Conservation (phyloP, 2,113 vertebrate genomes). For the Nipponia nippon region DNA sequence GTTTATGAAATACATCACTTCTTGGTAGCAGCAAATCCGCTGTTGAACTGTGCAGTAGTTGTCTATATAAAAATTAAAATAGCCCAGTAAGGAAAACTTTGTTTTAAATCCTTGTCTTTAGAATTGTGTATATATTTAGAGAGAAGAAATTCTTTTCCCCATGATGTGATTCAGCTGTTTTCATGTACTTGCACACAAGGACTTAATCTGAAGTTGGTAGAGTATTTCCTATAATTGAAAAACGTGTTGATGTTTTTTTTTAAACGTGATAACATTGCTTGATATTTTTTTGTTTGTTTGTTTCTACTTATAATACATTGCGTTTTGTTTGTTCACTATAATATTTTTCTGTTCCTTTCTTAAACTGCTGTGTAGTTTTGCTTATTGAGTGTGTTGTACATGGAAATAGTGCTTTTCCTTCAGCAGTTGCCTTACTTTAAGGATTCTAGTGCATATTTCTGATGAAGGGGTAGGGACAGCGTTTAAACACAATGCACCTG, state of each 20-base stretch:
- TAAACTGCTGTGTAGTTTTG: background rate
- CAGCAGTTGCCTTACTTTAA: background rate
- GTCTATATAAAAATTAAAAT: background rate
- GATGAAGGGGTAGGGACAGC: background rate
- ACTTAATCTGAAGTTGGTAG: background rate
- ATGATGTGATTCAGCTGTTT: background rate
- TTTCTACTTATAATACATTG: background rate
- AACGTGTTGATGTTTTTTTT: background rate
- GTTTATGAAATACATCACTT: background rate
- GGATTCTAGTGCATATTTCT: background rate
- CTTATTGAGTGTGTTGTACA: background rate
- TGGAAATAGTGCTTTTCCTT: background rate
- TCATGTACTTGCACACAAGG: background rate
- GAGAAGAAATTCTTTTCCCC: background rate
- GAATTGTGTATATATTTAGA: background rate
- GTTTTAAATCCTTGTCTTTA: background rate
- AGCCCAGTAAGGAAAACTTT: background rate
- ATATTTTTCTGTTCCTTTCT: background rate
- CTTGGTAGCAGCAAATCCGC: background rate
- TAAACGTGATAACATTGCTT: background rate
- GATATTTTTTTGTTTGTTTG: background rate
- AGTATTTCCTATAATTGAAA: background rate
- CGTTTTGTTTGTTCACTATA: background rate
- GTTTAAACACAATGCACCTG: background rate
- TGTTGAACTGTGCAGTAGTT: background rate